Evolutionary conservation across 2,888 invertebrate genomes (phyloP), one percentile per base, ranked within the genome.

Genomic region (Vannuccia rotundouncinata): DNA sequence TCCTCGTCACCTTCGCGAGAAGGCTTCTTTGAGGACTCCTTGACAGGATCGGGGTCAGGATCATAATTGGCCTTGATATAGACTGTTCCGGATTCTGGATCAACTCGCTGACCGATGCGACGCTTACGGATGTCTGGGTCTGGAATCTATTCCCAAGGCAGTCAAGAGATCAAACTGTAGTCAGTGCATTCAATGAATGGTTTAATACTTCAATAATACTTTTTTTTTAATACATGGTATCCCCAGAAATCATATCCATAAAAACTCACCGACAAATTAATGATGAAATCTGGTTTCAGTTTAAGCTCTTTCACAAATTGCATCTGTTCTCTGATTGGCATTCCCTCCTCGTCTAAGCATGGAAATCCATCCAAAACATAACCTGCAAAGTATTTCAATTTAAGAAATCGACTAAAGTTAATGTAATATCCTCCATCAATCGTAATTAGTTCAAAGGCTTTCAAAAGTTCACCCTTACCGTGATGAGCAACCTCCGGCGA

Each of bases 321-420:
- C 28, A 88, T 82, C 81, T 88, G 88, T 81, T 88, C 86, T 79
- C 84, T 83, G 10, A 87, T 84, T 22, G 84, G 84, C 82, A 87
- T 83, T 59, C 83, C 84, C 10, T 85, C 85, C 82, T 87, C 87
- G 31, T 84, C 84, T 59, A 86, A 81, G 74, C 85, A 85, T 1
- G 88, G 88, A 82, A 86, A 86, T 66, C 86, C 88, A 84, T 88
- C 88, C 80, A 88, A 80, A 27, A 88, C 84, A 83, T 88, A 88
- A 22, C n/a, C n/a, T n/a, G n/a, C n/a, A n/a, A n/a, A n/a, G n/a
- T n/a, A n/a, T n/a, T 87, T 87, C 87, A 80, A 1, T 81, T 31
- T 59, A 31, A 59, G 66, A 78, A 76, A 22, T 29, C 79, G 76
- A 31, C 29, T 25, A n/a, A 29, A 31, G 78, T 45, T 79, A 75